These are phyloP conservation scores for Phrynocephalus versicolor DNA, from an alignment of 2,113 vertebrate genomes.

Conservation along the genomic window DNA sequence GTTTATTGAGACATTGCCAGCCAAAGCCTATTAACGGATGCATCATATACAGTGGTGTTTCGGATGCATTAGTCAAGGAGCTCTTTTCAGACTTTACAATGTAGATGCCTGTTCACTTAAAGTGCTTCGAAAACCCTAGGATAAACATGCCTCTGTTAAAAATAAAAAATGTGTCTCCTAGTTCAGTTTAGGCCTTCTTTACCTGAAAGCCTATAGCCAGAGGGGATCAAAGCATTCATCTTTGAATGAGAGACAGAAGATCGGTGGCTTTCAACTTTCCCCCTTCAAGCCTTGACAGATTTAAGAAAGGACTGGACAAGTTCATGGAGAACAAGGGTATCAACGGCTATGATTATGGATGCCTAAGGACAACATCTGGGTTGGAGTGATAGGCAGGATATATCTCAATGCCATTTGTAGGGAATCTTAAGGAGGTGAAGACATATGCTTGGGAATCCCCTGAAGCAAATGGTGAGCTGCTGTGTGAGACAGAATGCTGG, in stretches of 20 bases:
- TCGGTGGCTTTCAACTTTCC: neutral
- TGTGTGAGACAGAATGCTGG: no score
- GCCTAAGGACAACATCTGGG: no score
- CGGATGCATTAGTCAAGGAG: constrained; percentile 32
- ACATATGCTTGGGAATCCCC: no score
- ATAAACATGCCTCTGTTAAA: neutral
- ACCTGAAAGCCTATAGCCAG: neutral
- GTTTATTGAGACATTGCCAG: accelerated
- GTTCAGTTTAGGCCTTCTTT: neutral
- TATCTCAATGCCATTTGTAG: no score
- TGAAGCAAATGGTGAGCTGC: no score
- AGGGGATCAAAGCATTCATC: neutral
- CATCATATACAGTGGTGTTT: constrained; percentile 1
- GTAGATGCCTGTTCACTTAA: constrained; percentile 8
- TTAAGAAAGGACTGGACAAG: no score
- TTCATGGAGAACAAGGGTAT: no score
- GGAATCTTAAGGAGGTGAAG: no score
- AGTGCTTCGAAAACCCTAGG: neutral
- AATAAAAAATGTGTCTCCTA: neutral
- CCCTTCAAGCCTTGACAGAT: no score
- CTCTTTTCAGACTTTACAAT: constrained; percentile 14
- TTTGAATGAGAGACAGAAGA: neutral
- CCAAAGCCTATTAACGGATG: constrained; percentile 35
- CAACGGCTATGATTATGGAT: no score
- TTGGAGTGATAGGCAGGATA: no score